Conservation (phyloP, 2,113 vertebrate genomes). For the Aix galericulata region DNA sequence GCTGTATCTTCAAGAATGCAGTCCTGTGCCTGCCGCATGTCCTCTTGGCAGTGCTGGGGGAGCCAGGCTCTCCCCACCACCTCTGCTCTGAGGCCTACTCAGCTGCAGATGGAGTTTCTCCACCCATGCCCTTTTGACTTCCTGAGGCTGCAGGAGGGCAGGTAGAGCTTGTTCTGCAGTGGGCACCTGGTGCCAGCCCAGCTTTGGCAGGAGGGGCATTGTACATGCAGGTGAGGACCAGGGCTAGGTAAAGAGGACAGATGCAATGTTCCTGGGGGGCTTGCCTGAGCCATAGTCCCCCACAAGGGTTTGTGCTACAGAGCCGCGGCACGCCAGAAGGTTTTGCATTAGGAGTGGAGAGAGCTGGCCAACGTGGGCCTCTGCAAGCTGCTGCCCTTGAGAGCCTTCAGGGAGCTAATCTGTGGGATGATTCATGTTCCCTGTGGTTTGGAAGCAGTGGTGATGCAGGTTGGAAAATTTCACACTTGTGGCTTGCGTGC, state of each 20-base stretch:
- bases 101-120: background rate
- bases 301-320: background rate
- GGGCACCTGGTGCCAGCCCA: background rate
- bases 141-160: background rate
- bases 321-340: background rate
- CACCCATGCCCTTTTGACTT: background rate
- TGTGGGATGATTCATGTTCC: slow-evolving; percentile 32
- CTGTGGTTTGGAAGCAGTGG: background rate
- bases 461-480: background rate
- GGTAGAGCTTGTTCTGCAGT: background rate
- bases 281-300: background rate
- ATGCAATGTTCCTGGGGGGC: background rate
- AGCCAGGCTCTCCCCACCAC: background rate
- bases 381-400: background rate
- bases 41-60: fast-evolving
- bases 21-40: background rate
- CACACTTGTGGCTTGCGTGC: background rate
- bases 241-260: background rate
- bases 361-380: background rate
- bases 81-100: background rate
- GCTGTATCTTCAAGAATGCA: fast-evolving
- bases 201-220: background rate
- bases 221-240: background rate
- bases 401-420: background rate
- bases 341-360: slow-evolving; percentile 49